Percentiles rank a stretch among this genome's conserved stretches.
Evolutionary conservation across 2,888 invertebrate species (phyloP).

Genomic region (Galerucella nymphaeae): DNA sequence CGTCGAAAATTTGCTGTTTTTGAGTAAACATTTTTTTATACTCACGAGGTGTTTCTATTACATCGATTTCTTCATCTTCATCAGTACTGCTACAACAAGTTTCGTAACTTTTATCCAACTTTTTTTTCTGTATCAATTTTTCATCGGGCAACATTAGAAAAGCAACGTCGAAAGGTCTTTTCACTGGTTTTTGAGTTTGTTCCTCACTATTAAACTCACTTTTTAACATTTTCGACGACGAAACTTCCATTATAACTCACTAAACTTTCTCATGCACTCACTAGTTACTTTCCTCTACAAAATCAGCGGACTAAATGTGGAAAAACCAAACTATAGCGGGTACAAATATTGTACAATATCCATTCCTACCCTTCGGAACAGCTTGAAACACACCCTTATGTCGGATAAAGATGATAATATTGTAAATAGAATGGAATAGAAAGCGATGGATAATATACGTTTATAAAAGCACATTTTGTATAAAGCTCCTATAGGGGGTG

Average conservation of each 20-base stretch:
- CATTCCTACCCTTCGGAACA: conserved; percentile 59
- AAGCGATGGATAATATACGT: conserved; percentile 50
- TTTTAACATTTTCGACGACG: conserved; percentile 59
- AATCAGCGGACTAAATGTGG: conserved; percentile 62
- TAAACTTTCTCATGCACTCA: conserved; percentile 32
- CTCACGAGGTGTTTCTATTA: conserved; percentile 53
- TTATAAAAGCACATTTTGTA: conserved; percentile 60
- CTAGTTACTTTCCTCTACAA: conserved; percentile 49
- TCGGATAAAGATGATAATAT: conserved; percentile 49
- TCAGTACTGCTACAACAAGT: conserved; percentile 53
- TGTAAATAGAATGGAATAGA: conserved; percentile 31
- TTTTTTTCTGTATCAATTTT: conserved; percentile 74
- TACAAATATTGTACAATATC: conserved; percentile 65
- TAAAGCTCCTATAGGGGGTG: conserved; percentile 64
- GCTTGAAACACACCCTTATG: conserved; percentile 58
- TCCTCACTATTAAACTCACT: conserved; percentile 64
- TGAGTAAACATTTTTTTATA: conserved; percentile 58
- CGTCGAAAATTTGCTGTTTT: conserved; percentile 72
- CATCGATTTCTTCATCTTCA: conserved; percentile 61
- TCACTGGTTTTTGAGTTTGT: conserved; percentile 66
- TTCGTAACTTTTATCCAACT: conserved; percentile 64
- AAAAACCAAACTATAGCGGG: conserved; percentile 62
- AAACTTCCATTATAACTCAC: conserved; percentile 65
- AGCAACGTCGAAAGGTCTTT: conserved; percentile 90
- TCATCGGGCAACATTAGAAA: conserved; percentile 91